Percentiles rank a stretch among this genome's conserved stretches.
These are phyloP conservation scores for Lycodopsis pacificus DNA, from an alignment of 2,797 vertebrate genomes.

Conservation along the genomic window DNA sequence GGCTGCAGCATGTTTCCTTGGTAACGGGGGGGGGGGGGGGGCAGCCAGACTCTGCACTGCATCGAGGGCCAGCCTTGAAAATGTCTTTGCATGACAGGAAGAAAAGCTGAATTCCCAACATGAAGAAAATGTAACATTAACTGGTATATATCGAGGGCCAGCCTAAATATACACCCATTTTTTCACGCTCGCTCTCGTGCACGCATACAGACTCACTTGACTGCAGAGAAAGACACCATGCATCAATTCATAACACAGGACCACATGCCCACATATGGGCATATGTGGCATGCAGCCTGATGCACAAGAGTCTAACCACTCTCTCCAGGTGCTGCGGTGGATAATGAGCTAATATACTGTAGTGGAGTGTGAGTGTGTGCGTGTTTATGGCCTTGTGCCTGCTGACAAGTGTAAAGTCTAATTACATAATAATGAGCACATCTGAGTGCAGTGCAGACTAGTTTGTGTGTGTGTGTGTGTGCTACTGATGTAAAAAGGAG, in stretches of 20 bases:
- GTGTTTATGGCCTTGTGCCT: neutral
- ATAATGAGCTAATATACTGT: conserved; percentile 16
- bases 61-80: conserved; percentile 41
- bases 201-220: conserved; percentile 10
- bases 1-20: conserved; percentile 83
- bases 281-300: too few species aligned
- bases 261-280: conserved; percentile 37
- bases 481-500: conserved; percentile 20
- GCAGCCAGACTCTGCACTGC: conserved; percentile 76
- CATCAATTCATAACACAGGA: conserved; percentile 33
- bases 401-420: neutral
- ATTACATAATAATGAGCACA: conserved; percentile 7
- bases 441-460: neutral
- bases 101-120: too few species aligned
- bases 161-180: conserved; percentile 72
- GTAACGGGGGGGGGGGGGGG: conserved; percentile 73
- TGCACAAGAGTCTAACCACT: neutral
- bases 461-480: neutral
- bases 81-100: too few species aligned
- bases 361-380: neutral
- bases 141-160: too few species aligned
- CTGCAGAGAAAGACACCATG: conserved; percentile 38
- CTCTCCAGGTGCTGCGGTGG: neutral
- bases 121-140: too few species aligned
- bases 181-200: conserved; percentile 29